A percentile compares a stretch with the other conserved stretches of the same genome.
Conservation (phyloP, 2,113 vertebrate genomes). For the Nettapus auritus region DNA sequence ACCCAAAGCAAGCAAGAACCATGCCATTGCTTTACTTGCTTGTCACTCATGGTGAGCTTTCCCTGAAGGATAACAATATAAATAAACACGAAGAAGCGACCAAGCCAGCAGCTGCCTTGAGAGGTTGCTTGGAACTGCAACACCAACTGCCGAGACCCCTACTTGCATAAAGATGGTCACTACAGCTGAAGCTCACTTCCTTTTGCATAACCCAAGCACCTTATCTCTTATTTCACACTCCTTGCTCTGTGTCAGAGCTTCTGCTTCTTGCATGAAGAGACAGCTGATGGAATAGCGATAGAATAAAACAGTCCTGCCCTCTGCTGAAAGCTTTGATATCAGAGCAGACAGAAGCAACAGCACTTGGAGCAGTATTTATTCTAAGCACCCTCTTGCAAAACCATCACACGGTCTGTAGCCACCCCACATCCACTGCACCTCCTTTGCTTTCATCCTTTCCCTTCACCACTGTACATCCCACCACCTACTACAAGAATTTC, state of each 20-base stretch:
- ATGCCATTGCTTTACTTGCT: neutral
- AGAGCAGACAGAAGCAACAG: neutral
- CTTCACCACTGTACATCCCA: fast-evolving
- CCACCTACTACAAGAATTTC: neutral
- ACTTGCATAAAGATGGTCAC: neutral
- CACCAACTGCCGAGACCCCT: neutral
- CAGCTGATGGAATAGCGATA: neutral
- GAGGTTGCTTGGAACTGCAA: fast-evolving
- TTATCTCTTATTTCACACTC: slow-evolving; percentile 47
- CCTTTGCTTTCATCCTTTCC: neutral
- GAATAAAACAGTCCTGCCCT: neutral
- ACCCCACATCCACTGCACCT: neutral
- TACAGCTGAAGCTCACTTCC: neutral
- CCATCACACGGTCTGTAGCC: neutral
- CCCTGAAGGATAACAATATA: neutral
- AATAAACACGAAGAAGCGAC: neutral
- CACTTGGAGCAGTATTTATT: neutral
- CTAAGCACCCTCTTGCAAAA: neutral
- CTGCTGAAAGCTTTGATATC: neutral
- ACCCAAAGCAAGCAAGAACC: neutral
- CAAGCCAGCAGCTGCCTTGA: neutral
- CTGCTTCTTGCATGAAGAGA: neutral
- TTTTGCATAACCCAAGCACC: neutral
- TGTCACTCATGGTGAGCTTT: neutral
- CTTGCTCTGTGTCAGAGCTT: neutral